Conservation (phyloP, 2,888 invertebrate genomes). For the Alsophila aescularia region DNA sequence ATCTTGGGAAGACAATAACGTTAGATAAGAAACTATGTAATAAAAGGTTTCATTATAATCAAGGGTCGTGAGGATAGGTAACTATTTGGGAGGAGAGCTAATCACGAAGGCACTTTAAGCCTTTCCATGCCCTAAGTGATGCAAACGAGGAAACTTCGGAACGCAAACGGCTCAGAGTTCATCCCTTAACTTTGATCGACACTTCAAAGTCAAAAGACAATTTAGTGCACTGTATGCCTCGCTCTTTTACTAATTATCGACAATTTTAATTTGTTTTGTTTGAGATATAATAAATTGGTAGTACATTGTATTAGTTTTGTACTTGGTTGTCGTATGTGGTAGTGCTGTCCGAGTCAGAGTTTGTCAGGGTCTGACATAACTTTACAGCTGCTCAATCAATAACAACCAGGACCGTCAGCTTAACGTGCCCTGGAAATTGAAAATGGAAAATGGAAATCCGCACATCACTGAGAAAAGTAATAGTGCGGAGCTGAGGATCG, state of each 20-base stretch:
- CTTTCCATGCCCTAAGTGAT: conserved; percentile 73
- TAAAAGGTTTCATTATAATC: conserved; percentile 60
- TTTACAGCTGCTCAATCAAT: no score
- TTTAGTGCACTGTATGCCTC: conserved; percentile 50
- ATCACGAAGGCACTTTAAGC: conserved; percentile 68
- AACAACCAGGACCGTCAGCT: no score
- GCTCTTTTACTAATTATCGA: conserved; percentile 35
- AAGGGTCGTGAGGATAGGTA: conserved; percentile 49
- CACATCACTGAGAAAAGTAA: no score
- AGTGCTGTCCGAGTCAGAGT: no score
- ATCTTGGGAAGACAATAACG: conserved; percentile 36
- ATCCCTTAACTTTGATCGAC: conserved; percentile 74
- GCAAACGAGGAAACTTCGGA: conserved; percentile 77
- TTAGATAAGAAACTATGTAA: conserved; percentile 41
- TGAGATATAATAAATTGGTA: background rate
- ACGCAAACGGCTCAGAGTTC: conserved; percentile 68
- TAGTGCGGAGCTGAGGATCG: no score
- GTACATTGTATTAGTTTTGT: no score
- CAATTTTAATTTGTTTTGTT: background rate
- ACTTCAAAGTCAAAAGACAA: conserved; percentile 69
- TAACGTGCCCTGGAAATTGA: no score
- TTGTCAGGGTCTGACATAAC: no score
- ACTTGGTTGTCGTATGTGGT: no score
- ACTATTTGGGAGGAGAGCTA: conserved; percentile 59
- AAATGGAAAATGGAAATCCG: no score